Evolutionary conservation across 2,113 vertebrate species (phyloP), one percentile per base, ranked within the genome.

Genomic region (Laticauda laticaudata): DNA sequence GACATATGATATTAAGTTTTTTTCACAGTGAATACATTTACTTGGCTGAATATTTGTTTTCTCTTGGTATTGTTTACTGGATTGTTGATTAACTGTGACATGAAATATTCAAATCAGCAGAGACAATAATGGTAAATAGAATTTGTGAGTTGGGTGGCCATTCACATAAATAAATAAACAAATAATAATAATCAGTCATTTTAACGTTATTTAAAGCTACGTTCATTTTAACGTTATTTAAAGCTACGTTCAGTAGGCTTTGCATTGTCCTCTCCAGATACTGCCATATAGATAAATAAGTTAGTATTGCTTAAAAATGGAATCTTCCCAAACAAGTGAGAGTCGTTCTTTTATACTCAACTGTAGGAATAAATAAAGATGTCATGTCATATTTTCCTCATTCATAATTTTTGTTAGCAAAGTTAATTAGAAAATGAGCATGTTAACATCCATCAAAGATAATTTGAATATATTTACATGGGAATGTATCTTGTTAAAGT

Each of bases 41-140:
- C 93, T 92, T 95, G 90, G 57, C 53, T 29, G 43, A 24, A 86
- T 90, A 55, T 88, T 95, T 95, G 51, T 39, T 96, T 94, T 92
- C 92, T 91, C 94, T 95, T 94, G 0, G 87, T 64, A 96, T 95
- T 93, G 92, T 95, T 92, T 93, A 91, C 91, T 93, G 0, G 0
- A 86, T 90, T 94, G 59, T 51, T 95, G 90, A 95, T 96, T 94
- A 90, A 91, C 92, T 94, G 94, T 93, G 14, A 8, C 34, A 93
- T 90, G 81, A 95, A 94, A 92, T 91, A 93, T 90, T 94, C 48
- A 96, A 94, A 91, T 9, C 94, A 94, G 2, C 88, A 39, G 4
- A 89, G 51, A 93, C 7, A 93, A 92, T 94, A 91, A 93, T 39
- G 91, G 57, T 92, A 95, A 95, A 94, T 94, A 95, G 91, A 91